Evolutionary conservation across 2,113 vertebrate species (phyloP).

Genomic region (Python bivittatus): DNA sequence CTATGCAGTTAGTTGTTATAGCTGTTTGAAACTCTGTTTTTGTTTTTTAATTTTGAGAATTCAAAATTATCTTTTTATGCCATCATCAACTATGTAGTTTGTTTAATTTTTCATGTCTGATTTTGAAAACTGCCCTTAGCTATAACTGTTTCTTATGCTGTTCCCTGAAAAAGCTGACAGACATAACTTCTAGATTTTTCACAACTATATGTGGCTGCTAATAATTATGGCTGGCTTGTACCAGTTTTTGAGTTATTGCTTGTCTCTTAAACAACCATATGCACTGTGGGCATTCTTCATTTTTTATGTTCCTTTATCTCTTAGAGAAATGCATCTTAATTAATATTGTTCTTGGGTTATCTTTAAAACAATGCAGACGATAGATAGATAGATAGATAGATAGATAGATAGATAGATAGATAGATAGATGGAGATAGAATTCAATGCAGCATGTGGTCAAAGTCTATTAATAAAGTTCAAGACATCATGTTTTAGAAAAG

Average conservation of each 20-base stretch:
- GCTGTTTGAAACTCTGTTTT: constrained; percentile 10
- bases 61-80: constrained; percentile 30
- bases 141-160: constrained; percentile 14
- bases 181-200: constrained; percentile 19
- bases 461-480: no score
- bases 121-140: constrained; percentile 34
- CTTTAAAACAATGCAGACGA: no score
- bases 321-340: no score
- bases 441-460: no score
- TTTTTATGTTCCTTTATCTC: no score
- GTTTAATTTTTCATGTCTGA: constrained; percentile 22
- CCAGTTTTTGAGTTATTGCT: constrained; percentile 24
- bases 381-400: no score
- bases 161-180: neutral
- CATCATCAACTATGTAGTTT: constrained; percentile 22
- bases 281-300: neutral
- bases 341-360: no score
- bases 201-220: constrained; percentile 42
- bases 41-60: constrained; percentile 7
- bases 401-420: no score
- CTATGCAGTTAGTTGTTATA: neutral
- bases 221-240: neutral
- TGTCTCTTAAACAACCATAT: constrained; percentile 14
- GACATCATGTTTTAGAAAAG: no score
- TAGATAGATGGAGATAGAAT: no score